These are phyloP conservation scores for Antechinus flavipes DNA, from an alignment of 2,113 vertebrate genomes.

Conservation along the genomic window DNA sequence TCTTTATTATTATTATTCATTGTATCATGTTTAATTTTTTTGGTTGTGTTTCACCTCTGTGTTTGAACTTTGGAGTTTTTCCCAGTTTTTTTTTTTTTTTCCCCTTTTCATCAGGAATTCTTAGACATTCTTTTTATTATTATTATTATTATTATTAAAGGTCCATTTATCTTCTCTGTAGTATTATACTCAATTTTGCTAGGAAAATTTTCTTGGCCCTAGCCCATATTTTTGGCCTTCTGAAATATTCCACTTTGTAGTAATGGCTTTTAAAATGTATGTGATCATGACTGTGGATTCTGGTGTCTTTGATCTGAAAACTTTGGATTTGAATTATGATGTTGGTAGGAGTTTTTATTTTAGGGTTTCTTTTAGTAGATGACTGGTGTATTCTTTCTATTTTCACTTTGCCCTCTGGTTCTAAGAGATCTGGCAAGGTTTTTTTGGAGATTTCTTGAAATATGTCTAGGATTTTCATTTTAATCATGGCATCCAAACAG, in stretches of 20 bases:
- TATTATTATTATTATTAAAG: neutral
- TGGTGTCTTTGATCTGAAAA: neutral
- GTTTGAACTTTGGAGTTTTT: neutral
- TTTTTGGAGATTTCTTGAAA: neutral
- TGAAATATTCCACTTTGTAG: neutral
- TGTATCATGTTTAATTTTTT: neutral
- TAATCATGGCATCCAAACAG: neutral
- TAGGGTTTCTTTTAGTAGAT: neutral
- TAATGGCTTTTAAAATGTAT: neutral
- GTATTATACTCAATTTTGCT: too few species aligned
- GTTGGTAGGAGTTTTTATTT: neutral
- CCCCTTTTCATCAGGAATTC: neutral
- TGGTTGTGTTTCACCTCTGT: neutral
- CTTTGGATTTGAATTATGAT: neutral
- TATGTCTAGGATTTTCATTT: neutral
- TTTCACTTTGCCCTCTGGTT: neutral
- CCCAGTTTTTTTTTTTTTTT: neutral
- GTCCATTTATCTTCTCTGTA: too few species aligned
- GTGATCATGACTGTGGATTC: neutral
- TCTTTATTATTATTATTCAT: neutral
- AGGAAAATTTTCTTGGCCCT: too few species aligned
- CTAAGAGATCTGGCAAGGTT: neutral
- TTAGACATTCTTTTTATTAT: neutral
- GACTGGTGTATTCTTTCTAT: neutral
- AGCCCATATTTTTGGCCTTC: neutral